phyloP scores from a whole-genome alignment of 2,888 invertebrate genomes.

The Cryptophagus acutangulus region DNA sequence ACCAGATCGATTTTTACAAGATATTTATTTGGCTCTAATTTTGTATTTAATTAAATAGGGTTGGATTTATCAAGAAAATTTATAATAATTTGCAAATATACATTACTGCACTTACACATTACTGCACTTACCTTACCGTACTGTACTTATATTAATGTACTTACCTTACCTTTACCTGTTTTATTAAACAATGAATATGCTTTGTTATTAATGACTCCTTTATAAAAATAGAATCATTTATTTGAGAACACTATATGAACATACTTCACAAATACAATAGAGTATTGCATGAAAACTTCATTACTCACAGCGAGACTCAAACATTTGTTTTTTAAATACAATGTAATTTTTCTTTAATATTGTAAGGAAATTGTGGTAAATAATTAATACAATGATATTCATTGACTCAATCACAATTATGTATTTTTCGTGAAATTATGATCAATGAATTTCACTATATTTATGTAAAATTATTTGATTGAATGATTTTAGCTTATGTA shows the following conservation, averaged over 20 bases:
- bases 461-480: not conserved
- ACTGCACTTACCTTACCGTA: too few relatives aligned
- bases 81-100: too few relatives aligned
- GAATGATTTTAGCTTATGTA: not conserved
- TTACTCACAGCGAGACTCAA: too few relatives aligned
- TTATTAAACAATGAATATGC: too few relatives aligned
- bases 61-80: too few relatives aligned
- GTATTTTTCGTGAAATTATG: not conserved
- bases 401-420: not conserved
- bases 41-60: too few relatives aligned
- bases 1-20: too few relatives aligned
- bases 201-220: not conserved
- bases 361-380: not conserved
- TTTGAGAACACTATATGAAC: not conserved
- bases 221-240: not conserved
- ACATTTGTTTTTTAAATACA: not conserved
- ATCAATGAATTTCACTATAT: slow-evolving; percentile 1
- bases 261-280: slow-evolving; percentile 1
- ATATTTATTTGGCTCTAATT: too few relatives aligned
- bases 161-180: too few relatives aligned
- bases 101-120: too few relatives aligned
- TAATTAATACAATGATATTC: slow-evolving; percentile 1
- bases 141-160: too few relatives aligned
- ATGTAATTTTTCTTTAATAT: slow-evolving; percentile 1
- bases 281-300: not conserved